A percentile compares a stretch with the other conserved stretches of the same genome.
phyloP scores from a whole-genome alignment of 92 coral and sea anemone genomes.

The Palythoa heliodiscus region DNA sequence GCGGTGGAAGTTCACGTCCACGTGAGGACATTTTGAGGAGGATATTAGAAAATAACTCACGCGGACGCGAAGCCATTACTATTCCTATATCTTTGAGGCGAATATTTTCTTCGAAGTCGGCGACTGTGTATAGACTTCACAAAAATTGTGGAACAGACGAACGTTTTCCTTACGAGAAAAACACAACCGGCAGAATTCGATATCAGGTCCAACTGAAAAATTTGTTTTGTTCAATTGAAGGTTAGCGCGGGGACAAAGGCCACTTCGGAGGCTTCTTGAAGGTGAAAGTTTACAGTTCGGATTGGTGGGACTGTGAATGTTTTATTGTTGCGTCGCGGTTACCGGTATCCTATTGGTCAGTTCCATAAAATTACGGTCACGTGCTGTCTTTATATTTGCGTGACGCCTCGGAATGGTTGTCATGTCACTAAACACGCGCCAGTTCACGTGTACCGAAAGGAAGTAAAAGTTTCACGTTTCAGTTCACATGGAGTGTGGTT shows the following conservation, averaged over 20 bases:
- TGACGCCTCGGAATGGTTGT: neutral
- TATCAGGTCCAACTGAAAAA: neutral
- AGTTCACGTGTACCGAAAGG: conserved; percentile 14
- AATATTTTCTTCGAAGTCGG: neutral
- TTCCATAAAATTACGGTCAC: neutral
- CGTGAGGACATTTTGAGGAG: conserved; percentile 2
- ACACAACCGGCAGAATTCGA: neutral
- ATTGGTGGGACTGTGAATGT: conserved; percentile 30
- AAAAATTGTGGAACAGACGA: neutral
- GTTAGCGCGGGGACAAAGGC: conserved; percentile 45
- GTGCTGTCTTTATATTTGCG: neutral
- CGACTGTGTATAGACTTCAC: neutral
- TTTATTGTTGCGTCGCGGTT: neutral
- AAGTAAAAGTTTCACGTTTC: conserved; percentile 5
- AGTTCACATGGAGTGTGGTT: conserved; percentile 4
- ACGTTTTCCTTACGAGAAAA: neutral
- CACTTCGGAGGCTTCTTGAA: conserved; percentile 22
- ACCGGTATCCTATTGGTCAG: conserved; percentile 16
- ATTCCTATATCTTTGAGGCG: neutral
- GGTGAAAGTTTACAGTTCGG: conserved; percentile 46
- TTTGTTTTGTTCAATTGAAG: conserved; percentile 18
- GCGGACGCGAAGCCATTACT: neutral
- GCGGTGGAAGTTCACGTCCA: neutral
- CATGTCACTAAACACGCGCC: conserved; percentile 18
- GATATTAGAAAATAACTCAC: neutral